A percentile compares a stretch with the other conserved stretches of the same genome.
Conservation (phyloP, 2,113 vertebrate species). For the Panthera leo region DNA sequence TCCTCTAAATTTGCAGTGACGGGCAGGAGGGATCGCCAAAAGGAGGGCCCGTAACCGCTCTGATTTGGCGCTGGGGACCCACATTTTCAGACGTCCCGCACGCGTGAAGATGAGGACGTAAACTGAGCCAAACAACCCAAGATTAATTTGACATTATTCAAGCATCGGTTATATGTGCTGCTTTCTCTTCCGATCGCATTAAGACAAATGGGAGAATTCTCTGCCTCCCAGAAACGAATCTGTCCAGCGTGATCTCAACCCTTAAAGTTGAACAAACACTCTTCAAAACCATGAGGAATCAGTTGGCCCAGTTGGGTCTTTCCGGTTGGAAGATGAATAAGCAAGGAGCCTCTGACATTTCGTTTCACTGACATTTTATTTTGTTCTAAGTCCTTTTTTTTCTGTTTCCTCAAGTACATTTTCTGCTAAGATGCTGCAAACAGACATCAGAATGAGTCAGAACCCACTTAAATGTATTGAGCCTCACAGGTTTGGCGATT, state of each 20-base stretch:
- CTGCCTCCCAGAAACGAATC: neutral
- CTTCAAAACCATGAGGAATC: neutral
- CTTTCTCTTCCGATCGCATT: neutral
- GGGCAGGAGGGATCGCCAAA: neutral
- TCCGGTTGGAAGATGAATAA: neutral
- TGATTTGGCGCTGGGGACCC: neutral
- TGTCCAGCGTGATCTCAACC: neutral
- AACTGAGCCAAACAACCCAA: neutral
- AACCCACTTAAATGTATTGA: neutral
- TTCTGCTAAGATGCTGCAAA: constrained; percentile 1
- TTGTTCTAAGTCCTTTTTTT: neutral
- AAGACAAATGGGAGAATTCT: neutral
- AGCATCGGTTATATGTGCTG: neutral
- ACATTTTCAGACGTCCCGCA: neutral
- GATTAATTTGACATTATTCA: neutral
- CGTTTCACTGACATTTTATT: neutral
- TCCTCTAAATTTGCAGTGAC: neutral
- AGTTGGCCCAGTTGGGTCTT: neutral
- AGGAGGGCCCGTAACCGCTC: neutral
- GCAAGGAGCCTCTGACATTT: neutral
- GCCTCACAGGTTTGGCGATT: neutral
- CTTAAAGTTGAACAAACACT: neutral
- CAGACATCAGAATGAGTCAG: neutral
- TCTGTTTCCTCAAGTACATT: neutral
- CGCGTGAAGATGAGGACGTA: neutral